Evolutionary conservation across 1,140 invertebrate genomes (phyloP).

Genomic region (Diuraphis noxia): DNA sequence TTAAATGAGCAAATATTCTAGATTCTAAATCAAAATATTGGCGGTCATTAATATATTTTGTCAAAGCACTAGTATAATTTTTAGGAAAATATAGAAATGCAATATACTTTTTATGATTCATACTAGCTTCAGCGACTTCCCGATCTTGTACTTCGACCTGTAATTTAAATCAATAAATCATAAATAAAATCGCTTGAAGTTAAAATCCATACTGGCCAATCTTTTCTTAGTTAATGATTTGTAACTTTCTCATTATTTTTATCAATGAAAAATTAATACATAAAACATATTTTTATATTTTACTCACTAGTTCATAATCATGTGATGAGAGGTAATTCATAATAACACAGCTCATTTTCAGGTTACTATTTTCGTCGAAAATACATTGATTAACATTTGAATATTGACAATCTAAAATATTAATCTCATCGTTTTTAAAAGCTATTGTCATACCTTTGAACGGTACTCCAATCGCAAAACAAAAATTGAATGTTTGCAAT

Average conservation of each 20-base stretch:
- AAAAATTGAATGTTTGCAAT: constrained; percentile 27
- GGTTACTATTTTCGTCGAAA: not conserved
- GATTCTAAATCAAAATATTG: not conserved
- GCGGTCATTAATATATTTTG: not conserved
- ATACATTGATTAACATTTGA: not conserved
- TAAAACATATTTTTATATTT: not conserved
- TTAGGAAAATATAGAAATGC: constrained; percentile 36
- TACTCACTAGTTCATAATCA: constrained; percentile 27
- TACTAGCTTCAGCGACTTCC: not conserved
- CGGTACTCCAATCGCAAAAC: not conserved
- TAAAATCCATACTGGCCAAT: no score
- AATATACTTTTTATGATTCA: not conserved
- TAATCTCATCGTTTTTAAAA: constrained; percentile 31
- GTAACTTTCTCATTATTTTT: not conserved
- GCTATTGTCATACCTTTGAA: constrained; percentile 33
- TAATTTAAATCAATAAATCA: not conserved
- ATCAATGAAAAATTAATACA: not conserved
- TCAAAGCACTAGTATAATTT: constrained; percentile 7
- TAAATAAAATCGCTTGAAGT: not conserved
- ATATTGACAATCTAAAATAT: constrained; percentile 17
- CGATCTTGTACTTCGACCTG: constrained; percentile 1
- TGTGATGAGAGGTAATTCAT: constrained; percentile 12
- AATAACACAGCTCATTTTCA: constrained; percentile 15
- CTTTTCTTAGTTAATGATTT: not conserved
- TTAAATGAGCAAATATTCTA: not conserved